Conservation (phyloP, 1,140 invertebrate genomes). For the Oreohelix idahoensis region DNA sequence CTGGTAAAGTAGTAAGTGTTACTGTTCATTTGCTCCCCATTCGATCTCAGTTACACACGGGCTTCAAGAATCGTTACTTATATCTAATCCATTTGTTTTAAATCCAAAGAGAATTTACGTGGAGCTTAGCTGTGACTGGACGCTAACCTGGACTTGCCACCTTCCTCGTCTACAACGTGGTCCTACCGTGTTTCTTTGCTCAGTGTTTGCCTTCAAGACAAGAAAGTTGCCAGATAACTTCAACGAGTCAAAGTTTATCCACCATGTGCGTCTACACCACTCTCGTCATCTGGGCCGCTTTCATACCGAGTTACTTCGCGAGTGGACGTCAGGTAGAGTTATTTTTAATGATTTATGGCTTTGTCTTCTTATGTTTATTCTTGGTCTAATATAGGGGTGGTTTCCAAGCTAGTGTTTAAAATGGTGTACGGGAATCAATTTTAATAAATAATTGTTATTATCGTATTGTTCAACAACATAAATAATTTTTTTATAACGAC, state of each 20-base stretch:
- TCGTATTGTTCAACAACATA: not conserved
- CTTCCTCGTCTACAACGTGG: constrained; percentile 85
- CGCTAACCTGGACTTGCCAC: constrained; percentile 37
- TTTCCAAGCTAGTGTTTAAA: too few relatives aligned
- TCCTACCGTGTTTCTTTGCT: constrained; percentile 87
- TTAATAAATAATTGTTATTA: not conserved
- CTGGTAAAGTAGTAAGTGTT: not conserved
- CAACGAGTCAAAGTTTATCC: constrained; percentile 60
- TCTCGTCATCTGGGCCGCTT: constrained; percentile 59
- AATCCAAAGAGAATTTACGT: constrained; percentile 39
- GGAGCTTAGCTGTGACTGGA: constrained; percentile 47
- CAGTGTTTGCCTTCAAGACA: constrained; percentile 86
- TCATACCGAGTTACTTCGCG: constrained; percentile 55
- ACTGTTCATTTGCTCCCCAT: not conserved
- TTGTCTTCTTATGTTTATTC: not conserved
- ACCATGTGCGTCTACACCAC: constrained; percentile 60
- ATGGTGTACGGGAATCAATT: too few relatives aligned
- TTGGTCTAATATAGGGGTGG: not conserved
- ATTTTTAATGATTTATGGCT: not conserved
- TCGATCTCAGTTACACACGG: not conserved
- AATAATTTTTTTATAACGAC: too few relatives aligned
- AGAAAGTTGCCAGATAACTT: constrained; percentile 60
- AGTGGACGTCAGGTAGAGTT: not conserved
- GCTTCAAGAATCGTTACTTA: not conserved
- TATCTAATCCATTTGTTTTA: not conserved